phyloP scores from a whole-genome alignment of 2,113 vertebrate species.

The Regulus satrapa region DNA sequence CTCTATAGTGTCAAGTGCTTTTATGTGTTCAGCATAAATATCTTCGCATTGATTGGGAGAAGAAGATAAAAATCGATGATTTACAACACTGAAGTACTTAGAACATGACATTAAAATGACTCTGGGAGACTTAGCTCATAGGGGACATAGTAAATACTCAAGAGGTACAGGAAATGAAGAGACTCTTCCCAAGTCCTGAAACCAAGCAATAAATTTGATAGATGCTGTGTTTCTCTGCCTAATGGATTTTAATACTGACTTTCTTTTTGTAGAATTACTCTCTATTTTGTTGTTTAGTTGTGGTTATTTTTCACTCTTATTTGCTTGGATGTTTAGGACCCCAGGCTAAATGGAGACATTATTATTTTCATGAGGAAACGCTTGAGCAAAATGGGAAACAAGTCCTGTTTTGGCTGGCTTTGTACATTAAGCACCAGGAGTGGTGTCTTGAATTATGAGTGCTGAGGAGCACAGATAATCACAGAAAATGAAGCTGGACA shows the following conservation, averaged over 20 bases:
- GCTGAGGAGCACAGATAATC: background rate
- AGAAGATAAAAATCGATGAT: conserved; percentile 70
- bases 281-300: background rate
- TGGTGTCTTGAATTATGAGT: background rate
- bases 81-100: conserved; percentile 38
- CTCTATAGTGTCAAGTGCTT: conserved; percentile 65
- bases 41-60: conserved; percentile 64
- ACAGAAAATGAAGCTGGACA: background rate
- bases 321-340: background rate
- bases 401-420: background rate
- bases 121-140: conserved; percentile 56
- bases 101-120: conserved; percentile 63
- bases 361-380: background rate
- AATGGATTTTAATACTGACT: conserved; percentile 30
- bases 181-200: conserved; percentile 51
- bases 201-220: conserved; percentile 49
- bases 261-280: background rate
- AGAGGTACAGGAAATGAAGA: conserved; percentile 60
- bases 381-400: background rate
- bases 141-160: conserved; percentile 54
- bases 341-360: background rate
- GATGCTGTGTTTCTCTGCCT: conserved; percentile 7
- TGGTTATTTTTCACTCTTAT: background rate
- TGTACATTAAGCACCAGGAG: background rate
- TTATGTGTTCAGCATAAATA: conserved; percentile 70